A percentile compares a stretch with the other conserved stretches of the same genome.
phyloP scores from a whole-genome alignment of 2,113 vertebrate genomes.

The Speoplatyrhinus poulsoni region DNA sequence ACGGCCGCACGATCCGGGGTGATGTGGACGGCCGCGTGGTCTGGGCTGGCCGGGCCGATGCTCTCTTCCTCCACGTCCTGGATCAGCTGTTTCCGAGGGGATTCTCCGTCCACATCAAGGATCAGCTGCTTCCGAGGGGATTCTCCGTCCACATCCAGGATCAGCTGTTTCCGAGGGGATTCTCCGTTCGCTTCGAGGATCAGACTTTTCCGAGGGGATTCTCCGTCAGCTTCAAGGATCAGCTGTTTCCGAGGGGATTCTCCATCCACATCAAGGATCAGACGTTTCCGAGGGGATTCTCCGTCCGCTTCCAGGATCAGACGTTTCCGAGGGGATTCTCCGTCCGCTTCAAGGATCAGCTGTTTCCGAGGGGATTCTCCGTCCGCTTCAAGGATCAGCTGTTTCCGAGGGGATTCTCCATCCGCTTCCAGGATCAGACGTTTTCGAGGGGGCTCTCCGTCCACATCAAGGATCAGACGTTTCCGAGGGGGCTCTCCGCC shows the following conservation, averaged over 20 bases:
- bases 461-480: neutral
- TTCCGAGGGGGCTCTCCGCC: constrained; percentile 10
- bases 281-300: neutral
- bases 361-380: neutral
- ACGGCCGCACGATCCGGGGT: constrained; percentile 33
- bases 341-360: neutral
- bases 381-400: neutral
- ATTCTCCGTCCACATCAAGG: constrained; percentile 8
- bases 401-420: neutral
- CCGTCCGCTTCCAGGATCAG: neutral
- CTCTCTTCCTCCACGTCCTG: constrained; percentile 20
- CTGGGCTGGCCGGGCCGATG: constrained; percentile 14
- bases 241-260: neutral
- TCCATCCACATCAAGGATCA: neutral
- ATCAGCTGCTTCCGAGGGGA: neutral
- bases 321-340: neutral
- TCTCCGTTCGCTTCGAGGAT: constrained; percentile 4
- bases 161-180: neutral
- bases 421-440: neutral
- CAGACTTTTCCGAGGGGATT: neutral
- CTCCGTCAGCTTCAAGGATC: constrained; percentile 1
- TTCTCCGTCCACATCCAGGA: constrained; percentile 4
- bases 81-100: neutral
- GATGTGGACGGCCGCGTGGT: constrained; percentile 23
- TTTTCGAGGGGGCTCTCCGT: neutral